A percentile compares a stretch with the other conserved stretches of the same genome.
phyloP scores from a whole-genome alignment of 1,140 invertebrate genomes.

The Hylaeus volcanicus region DNA sequence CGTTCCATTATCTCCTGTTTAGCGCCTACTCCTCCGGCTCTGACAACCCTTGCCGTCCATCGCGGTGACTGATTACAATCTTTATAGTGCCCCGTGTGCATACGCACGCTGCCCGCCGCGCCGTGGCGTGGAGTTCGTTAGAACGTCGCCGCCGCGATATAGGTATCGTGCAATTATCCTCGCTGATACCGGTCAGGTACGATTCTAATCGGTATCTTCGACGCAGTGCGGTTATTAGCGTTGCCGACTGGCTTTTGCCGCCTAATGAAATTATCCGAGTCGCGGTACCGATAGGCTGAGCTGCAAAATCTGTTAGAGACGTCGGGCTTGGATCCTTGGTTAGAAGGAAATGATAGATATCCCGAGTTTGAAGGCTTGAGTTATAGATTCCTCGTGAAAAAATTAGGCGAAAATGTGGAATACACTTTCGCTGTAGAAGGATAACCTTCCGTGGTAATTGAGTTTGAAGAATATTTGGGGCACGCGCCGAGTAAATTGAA shows the following conservation, averaged over 20 bases:
- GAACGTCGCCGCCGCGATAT: neutral
- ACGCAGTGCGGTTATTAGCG: neutral
- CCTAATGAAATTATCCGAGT: neutral
- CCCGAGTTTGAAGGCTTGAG: no score
- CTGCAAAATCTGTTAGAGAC: no score
- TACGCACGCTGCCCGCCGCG: neutral
- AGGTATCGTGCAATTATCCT: constrained; percentile 37
- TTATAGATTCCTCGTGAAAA: no score
- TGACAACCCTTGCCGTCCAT: constrained; percentile 46
- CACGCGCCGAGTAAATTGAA: no score
- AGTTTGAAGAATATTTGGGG: no score
- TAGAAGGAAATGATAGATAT: no score
- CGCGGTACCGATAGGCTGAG: neutral
- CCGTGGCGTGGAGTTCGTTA: neutral
- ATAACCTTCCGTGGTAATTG: no score
- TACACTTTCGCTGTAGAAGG: no score
- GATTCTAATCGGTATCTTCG: constrained; percentile 21
- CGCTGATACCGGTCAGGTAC: neutral
- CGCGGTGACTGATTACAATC: constrained; percentile 51
- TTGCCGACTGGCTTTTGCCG: neutral
- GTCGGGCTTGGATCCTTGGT: no score
- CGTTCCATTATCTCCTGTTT: constrained; percentile 57
- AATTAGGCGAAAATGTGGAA: no score
- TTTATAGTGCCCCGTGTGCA: constrained; percentile 19
- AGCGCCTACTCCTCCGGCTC: constrained; percentile 46